Conservation (phyloP, 1,140 invertebrate genomes). For the Solen grandis region DNA sequence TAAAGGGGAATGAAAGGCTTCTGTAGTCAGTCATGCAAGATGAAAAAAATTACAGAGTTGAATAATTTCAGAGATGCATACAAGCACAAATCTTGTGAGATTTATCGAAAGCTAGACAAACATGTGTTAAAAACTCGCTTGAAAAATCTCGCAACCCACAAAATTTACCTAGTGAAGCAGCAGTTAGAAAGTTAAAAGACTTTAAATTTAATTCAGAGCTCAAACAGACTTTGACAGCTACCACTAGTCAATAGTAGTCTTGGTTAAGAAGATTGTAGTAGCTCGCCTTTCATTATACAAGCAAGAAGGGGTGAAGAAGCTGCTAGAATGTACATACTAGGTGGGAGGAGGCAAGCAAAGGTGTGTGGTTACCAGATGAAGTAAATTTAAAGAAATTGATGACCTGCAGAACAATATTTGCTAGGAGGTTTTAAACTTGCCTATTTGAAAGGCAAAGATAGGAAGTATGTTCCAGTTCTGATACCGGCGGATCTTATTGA, state of each 20-base stretch:
- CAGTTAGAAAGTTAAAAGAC: conserved; percentile 31
- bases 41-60: conserved; percentile 23
- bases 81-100: conserved; percentile 14
- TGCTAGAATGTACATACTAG: conserved; percentile 25
- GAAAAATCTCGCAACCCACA: conserved; percentile 38
- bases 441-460: conserved; percentile 47
- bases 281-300: conserved; percentile 49
- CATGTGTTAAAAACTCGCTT: no score
- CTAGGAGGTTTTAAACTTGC: conserved; percentile 41
- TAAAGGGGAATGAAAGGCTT: no score
- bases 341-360: conserved; percentile 46
- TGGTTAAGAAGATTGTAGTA: conserved; percentile 45
- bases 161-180: conserved; percentile 16
- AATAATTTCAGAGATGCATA: no score
- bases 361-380: conserved; percentile 38
- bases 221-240: conserved; percentile 10
- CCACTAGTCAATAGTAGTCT: conserved; percentile 30
- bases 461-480: conserved; percentile 54
- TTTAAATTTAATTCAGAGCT: conserved; percentile 37
- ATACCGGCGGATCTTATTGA: conserved; percentile 48
- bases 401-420: conserved; percentile 56
- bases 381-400: conserved; percentile 33
- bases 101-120: conserved; percentile 36
- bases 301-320: conserved; percentile 54
- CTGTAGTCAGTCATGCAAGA: no score